phyloP scores from a whole-genome alignment of 2,113 vertebrate species.

The Ictidomys tridecemlineatus region DNA sequence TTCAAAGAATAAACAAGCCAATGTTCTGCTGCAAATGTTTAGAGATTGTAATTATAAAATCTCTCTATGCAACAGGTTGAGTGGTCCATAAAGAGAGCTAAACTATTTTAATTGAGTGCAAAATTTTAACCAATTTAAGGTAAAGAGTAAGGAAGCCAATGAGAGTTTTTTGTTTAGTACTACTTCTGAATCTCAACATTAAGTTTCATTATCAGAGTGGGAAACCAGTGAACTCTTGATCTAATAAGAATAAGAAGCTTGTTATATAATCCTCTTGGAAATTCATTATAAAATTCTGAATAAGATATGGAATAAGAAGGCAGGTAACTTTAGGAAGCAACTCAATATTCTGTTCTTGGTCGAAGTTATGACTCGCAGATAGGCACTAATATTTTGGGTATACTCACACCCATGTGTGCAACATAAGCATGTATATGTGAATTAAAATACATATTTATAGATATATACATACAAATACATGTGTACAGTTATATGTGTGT shows the following conservation, averaged over 20 bases:
- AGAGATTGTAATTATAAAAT: background rate
- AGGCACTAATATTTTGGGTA: background rate
- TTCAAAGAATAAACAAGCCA: conserved; percentile 48
- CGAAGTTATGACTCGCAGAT: background rate
- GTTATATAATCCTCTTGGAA: background rate
- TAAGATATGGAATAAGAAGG: background rate
- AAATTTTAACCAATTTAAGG: background rate
- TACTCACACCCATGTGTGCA: background rate
- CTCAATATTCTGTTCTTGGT: background rate
- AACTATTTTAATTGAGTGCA: background rate
- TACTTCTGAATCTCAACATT: background rate
- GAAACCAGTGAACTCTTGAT: background rate
- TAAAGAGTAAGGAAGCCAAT: background rate
- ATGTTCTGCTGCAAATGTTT: background rate
- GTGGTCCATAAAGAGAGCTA: background rate
- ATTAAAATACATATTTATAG: background rate
- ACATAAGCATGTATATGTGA: background rate
- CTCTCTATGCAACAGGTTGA: background rate
- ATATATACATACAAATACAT: background rate
- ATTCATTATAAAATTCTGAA: background rate
- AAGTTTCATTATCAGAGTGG: background rate
- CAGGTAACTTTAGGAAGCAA: background rate
- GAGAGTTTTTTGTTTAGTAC: background rate
- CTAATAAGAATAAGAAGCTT: background rate
- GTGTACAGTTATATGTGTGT: background rate